Evolutionary conservation across 2,888 invertebrate species (phyloP).

Genomic region (Pollenia angustigena): DNA sequence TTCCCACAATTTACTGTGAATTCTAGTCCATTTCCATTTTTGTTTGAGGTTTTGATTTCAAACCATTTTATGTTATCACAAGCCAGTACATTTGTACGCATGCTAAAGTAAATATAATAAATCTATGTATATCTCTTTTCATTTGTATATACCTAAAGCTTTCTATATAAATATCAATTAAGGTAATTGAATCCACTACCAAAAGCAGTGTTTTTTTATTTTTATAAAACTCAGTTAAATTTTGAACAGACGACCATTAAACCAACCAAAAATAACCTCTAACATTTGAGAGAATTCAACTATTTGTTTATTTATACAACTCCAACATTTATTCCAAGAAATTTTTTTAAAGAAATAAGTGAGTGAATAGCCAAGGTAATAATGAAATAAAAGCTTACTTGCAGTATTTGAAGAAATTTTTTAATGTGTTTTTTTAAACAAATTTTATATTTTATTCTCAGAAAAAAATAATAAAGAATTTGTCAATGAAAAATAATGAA

Average conservation of each 20-base stretch:
- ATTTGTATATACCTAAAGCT: not conserved
- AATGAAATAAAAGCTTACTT: not conserved
- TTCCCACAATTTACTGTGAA: no score
- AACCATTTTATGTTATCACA: no score
- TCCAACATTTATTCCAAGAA: no score
- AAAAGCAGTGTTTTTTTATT: constrained; percentile 58
- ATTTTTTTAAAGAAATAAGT: no score
- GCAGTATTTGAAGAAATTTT: not conserved
- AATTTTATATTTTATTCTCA: not conserved
- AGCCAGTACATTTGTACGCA: no score
- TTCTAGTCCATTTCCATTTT: no score
- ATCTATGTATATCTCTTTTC: no score
- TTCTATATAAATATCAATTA: constrained; percentile 53
- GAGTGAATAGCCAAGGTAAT: not conserved
- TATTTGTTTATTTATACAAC: no score
- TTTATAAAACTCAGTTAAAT: not conserved
- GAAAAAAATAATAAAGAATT: not conserved
- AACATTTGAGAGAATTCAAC: not conserved
- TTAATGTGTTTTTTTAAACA: not conserved
- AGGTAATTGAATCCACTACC: constrained; percentile 48
- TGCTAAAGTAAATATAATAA: no score
- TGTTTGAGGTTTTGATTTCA: no score
- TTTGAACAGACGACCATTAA: not conserved
- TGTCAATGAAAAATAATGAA: constrained; percentile 47
- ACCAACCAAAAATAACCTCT: constrained; percentile 11